phyloP scores from a whole-genome alignment of 1,140 invertebrate genomes.

The Bactericera cockerelli region DNA sequence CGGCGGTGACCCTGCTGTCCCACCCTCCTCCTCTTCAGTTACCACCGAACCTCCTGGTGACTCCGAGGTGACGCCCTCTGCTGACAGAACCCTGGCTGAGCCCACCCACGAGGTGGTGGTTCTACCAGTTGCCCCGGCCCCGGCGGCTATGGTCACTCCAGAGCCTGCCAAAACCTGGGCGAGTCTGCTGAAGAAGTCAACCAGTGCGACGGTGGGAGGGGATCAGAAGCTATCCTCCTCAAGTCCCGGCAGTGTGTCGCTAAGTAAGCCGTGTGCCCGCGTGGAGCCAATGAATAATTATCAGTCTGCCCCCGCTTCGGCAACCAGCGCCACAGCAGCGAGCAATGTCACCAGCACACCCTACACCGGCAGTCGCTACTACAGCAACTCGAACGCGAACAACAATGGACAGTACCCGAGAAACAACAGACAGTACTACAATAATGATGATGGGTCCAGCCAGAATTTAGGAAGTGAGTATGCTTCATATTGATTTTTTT shows the following conservation, averaged over 20 bases:
- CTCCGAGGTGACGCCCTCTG: no score
- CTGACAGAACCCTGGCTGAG: no score
- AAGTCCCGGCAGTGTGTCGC: background rate
- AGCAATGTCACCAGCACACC: background rate
- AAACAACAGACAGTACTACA: no score
- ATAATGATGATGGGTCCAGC: background rate
- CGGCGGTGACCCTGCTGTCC: no score
- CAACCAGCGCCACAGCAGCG: background rate
- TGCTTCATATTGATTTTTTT: background rate
- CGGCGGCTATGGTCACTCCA: no score
- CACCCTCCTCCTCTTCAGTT: no score
- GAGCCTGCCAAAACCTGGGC: background rate
- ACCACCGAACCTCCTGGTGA: no score
- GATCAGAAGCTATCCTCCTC: background rate
- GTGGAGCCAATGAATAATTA: background rate
- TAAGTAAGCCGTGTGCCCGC: background rate
- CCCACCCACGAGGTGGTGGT: no score
- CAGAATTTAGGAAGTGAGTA: background rate
- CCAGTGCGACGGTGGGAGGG: background rate
- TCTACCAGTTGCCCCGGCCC: no score
- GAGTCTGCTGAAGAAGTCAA: background rate
- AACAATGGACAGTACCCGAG: no score
- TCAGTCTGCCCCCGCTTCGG: background rate
- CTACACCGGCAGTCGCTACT: background rate
- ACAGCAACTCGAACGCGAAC: no score